Evolutionary conservation across 2,797 vertebrate species (phyloP).

Genomic region (Nannoperca australis): DNA sequence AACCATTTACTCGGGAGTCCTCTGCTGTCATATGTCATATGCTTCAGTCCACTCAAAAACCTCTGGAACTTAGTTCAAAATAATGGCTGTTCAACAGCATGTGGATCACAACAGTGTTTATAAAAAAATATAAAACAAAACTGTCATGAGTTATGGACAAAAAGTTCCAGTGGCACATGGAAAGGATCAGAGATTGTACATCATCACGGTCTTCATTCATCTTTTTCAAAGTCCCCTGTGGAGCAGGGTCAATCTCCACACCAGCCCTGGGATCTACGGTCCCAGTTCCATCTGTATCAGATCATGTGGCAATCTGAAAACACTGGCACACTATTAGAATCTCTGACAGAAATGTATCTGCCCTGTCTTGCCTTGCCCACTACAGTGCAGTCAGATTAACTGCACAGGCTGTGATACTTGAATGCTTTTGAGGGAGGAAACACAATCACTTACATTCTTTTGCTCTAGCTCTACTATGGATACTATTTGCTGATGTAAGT

Average conservation of each 20-base stretch:
- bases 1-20: conserved; percentile 62
- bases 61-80: conserved; percentile 52
- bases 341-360: conserved; percentile 18
- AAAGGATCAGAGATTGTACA: conserved; percentile 44
- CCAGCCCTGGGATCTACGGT: conserved; percentile 35
- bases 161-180: conserved; percentile 44
- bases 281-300: conserved; percentile 54
- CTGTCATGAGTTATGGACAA: conserved; percentile 32
- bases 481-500: conserved; percentile 48
- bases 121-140: conserved; percentile 49
- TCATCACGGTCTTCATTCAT: conserved; percentile 51
- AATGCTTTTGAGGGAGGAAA: conserved; percentile 29
- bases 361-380: conserved; percentile 10
- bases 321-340: conserved; percentile 35
- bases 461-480: conserved; percentile 24
- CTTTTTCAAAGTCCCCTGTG: conserved; percentile 31
- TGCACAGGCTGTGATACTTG: conserved; percentile 35
- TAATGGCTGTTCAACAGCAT: conserved; percentile 59
- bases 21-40: conserved; percentile 59
- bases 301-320: conserved; percentile 51
- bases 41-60: conserved; percentile 57
- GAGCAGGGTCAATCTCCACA: conserved; percentile 36
- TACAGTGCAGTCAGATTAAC: conserved; percentile 20
- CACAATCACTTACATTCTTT: conserved; percentile 20
- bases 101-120: conserved; percentile 51